These are phyloP conservation scores for Actinemys pallida DNA, from an alignment of 2,113 vertebrate species.

Conservation along the genomic window DNA sequence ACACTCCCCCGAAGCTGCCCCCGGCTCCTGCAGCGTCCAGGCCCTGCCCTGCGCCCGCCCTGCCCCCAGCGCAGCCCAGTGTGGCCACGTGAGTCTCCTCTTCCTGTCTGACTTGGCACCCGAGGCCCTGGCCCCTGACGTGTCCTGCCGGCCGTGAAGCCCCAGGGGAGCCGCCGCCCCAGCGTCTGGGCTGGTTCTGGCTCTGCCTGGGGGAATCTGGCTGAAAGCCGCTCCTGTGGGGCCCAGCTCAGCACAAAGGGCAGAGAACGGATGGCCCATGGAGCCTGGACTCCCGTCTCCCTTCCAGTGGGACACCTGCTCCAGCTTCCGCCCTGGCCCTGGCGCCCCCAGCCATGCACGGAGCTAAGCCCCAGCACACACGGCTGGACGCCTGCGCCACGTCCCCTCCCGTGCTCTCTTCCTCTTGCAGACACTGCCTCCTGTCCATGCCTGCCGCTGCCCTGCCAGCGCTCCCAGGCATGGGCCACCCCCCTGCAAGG, in stretches of 20 bases:
- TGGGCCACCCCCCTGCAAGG: not conserved
- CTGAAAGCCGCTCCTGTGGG: not conserved
- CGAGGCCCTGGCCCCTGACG: fast-evolving
- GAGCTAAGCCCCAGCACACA: no score
- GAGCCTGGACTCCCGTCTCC: not conserved
- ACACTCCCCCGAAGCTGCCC: not conserved
- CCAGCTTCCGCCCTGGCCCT: not conserved
- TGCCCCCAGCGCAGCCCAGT: fast-evolving
- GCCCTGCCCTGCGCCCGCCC: not conserved
- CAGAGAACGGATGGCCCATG: not conserved
- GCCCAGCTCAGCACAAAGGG: not conserved
- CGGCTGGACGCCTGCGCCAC: fast-evolving
- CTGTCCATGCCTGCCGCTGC: constrained; percentile 31
- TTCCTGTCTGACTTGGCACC: fast-evolving
- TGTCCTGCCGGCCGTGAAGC: not conserved
- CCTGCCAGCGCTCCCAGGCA: constrained; percentile 5
- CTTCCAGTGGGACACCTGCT: not conserved
- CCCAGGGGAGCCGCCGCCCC: not conserved
- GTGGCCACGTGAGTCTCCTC: not conserved
- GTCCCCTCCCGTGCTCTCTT: not conserved
- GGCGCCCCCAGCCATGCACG: not conserved
- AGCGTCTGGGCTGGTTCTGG: not conserved
- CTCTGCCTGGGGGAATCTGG: not conserved
- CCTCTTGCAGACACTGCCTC: constrained; percentile 21
- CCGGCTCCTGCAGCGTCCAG: not conserved